phyloP scores from a whole-genome alignment of 2,113 vertebrate species.

The Ivindomyrus marchei region DNA sequence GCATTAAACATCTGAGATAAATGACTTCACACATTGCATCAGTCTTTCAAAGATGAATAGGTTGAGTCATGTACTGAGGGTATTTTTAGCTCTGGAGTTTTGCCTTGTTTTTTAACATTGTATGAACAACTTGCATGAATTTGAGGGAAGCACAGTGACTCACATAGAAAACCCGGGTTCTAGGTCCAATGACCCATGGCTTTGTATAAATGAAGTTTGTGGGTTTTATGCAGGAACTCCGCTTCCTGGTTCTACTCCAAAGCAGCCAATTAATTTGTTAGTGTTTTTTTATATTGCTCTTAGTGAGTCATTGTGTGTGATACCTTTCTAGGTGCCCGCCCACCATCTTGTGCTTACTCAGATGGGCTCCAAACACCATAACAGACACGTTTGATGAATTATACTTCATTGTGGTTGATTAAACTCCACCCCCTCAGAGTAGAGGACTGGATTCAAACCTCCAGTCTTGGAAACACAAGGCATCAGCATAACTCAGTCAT shows the following conservation, averaged over 20 bases:
- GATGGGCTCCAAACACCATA: neutral
- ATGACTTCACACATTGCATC: neutral
- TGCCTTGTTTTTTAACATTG: neutral
- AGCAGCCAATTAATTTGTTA: neutral
- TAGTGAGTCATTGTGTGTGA: neutral
- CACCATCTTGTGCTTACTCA: neutral
- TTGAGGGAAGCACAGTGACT: neutral
- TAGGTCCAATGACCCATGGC: neutral
- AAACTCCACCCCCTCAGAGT: neutral
- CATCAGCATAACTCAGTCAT: neutral
- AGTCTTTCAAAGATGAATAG: neutral
- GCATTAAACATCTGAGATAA: neutral
- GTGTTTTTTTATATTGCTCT: neutral
- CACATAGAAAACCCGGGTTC: neutral
- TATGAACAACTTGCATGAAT: neutral
- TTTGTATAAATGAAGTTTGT: neutral
- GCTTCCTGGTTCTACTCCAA: neutral
- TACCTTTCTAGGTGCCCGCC: neutral
- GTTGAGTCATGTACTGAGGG: neutral
- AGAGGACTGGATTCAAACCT: neutral
- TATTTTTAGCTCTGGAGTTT: neutral
- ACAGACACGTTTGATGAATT: neutral
- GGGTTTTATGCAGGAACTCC: neutral
- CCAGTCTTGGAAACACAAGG: neutral
- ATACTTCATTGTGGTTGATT: neutral